Conservation (phyloP, 2,113 vertebrate species). For the Ciconia stormi region DNA sequence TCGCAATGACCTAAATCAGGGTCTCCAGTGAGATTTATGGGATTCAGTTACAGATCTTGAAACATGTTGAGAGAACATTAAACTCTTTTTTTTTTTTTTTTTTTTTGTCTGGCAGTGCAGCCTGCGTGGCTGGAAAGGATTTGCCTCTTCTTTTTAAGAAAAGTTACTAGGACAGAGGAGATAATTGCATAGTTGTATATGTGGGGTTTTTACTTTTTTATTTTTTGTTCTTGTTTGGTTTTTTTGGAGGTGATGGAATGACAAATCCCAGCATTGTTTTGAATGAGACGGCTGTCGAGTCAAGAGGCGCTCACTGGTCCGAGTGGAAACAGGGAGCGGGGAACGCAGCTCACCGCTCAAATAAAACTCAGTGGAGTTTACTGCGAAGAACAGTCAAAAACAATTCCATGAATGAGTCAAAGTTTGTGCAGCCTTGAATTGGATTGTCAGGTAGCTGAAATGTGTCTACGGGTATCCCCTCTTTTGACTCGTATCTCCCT, state of each 20-base stretch:
- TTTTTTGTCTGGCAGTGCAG: neutral
- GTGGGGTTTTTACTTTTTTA: neutral
- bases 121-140: neutral
- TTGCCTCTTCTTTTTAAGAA: neutral
- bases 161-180: neutral
- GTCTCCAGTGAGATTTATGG: neutral
- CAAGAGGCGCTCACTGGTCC: rapidly evolving
- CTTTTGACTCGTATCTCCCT: neutral
- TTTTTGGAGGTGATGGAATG: neutral
- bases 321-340: neutral
- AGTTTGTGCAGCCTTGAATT: neutral
- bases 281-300: neutral
- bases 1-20: neutral
- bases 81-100: neutral
- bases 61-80: neutral
- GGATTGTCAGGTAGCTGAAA: neutral
- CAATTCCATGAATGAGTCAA: neutral
- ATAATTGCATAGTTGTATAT: neutral
- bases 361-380: neutral
- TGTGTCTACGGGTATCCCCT: neutral
- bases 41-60: neutral
- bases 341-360: neutral
- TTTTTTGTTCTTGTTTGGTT: neutral
- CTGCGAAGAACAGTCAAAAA: neutral
- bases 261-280: neutral